These are phyloP conservation scores for Sprattus sprattus DNA, from an alignment of 2,113 vertebrate genomes.

Conservation along the genomic window DNA sequence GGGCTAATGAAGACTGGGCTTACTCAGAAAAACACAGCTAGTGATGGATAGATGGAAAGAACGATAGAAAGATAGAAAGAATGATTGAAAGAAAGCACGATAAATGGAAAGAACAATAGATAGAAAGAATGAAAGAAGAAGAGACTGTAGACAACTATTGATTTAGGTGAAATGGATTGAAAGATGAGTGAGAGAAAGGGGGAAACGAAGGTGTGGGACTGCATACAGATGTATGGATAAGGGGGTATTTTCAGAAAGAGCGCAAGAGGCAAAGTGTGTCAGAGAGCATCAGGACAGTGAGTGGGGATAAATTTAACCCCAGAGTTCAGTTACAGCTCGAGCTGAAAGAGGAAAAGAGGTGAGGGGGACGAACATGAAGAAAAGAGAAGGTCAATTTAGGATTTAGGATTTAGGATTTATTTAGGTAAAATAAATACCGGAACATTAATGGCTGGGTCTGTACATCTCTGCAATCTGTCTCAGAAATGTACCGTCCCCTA, in stretches of 20 bases:
- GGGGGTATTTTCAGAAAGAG: slow-evolving; percentile 1
- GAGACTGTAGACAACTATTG: not conserved
- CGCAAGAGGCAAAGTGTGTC: slow-evolving; percentile 63
- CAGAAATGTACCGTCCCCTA: not conserved
- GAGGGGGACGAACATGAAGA: slow-evolving; percentile 34
- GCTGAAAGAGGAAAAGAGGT: slow-evolving; percentile 49
- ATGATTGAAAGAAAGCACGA: slow-evolving; percentile 15
- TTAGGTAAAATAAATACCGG: not conserved
- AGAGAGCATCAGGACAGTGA: slow-evolving; percentile 71
- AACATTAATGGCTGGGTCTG: not conserved
- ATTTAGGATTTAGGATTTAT: too few species aligned
- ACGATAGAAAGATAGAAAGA: not conserved
- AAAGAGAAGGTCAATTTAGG: not conserved
- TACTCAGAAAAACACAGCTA: too few species aligned
- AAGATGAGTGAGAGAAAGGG: slow-evolving; percentile 45
- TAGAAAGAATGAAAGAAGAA: slow-evolving; percentile 31
- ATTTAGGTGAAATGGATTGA: slow-evolving; percentile 20
- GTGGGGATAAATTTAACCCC: slow-evolving; percentile 69
- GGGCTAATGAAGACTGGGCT: too few species aligned
- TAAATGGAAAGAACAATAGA: slow-evolving; percentile 15
- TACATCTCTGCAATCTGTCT: not conserved
- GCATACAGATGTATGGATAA: not conserved
- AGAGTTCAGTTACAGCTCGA: slow-evolving; percentile 71
- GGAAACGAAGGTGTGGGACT: not conserved
- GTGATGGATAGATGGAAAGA: not conserved